Conservation (phyloP, 2,797 vertebrate species). For the Alectoris magna region DNA sequence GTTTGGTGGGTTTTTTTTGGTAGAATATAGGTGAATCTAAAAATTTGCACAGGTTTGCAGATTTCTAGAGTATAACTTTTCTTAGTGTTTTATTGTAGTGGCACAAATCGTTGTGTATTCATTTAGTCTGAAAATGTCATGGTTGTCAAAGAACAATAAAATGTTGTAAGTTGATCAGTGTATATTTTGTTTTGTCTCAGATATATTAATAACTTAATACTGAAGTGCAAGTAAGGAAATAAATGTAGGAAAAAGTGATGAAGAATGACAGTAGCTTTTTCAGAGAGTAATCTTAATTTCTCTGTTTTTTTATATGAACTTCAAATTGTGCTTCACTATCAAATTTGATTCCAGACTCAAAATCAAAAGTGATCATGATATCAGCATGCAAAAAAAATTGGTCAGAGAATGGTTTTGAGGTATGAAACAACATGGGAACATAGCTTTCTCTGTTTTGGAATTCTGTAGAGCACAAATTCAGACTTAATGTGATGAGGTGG, state of each 20-base stretch:
- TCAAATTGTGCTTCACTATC: background rate
- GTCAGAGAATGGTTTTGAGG: background rate
- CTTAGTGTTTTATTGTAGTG: background rate
- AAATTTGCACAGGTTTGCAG: background rate
- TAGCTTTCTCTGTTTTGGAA: background rate
- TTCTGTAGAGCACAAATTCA: background rate
- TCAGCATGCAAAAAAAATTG: background rate
- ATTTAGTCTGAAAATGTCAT: background rate
- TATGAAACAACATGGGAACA: background rate
- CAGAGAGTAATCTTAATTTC: background rate
- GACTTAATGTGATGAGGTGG: too few species aligned
- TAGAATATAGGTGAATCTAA: background rate
- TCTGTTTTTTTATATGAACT: background rate
- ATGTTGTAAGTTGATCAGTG: background rate
- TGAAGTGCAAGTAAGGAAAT: background rate
- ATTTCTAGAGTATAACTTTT: background rate
- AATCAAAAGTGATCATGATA: background rate
- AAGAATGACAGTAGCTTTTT: background rate
- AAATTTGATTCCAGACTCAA: slow-evolving; percentile 25
- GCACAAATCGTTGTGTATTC: rapidly evolving
- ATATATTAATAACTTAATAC: background rate
- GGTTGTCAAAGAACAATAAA: background rate
- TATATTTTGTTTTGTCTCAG: background rate
- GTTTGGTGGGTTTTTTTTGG: background rate
- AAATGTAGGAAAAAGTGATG: background rate